These are phyloP conservation scores for Mycalesis mineus DNA, from an alignment of 2,888 invertebrate genomes.

Conservation along the genomic window DNA sequence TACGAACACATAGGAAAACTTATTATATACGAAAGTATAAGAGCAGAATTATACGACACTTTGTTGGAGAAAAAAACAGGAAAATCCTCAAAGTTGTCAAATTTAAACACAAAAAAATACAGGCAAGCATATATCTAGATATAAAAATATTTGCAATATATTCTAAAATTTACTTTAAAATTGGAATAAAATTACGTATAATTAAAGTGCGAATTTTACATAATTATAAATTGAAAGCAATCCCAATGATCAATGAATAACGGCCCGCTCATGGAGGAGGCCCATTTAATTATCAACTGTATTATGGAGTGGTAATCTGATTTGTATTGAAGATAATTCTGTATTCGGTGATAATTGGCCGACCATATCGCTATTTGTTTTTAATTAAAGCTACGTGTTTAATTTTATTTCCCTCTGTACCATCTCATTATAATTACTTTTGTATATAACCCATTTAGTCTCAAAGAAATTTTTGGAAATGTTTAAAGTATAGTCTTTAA, in stretches of 20 bases:
- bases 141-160: too few species aligned
- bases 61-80: too few species aligned
- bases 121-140: too few species aligned
- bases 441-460: background rate
- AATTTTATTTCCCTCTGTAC: constrained; percentile 10
- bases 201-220: background rate
- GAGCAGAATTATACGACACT: too few species aligned
- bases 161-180: too few species aligned
- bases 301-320: constrained; percentile 43
- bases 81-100: too few species aligned
- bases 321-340: constrained; percentile 42
- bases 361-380: constrained; percentile 39
- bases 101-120: too few species aligned
- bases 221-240: constrained; percentile 23
- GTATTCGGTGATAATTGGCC: constrained; percentile 38
- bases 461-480: too few species aligned
- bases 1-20: too few species aligned
- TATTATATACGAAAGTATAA: too few species aligned
- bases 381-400: constrained; percentile 35
- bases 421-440: background rate
- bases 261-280: constrained; percentile 21
- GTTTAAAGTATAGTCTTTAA: too few species aligned
- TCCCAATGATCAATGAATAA: constrained; percentile 30
- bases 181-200: background rate
- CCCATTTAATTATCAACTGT: constrained; percentile 39